Conservation (phyloP, 30 jellyfish, hydroid and myxozoan genomes). For the Morbakka virulenta region DNA sequence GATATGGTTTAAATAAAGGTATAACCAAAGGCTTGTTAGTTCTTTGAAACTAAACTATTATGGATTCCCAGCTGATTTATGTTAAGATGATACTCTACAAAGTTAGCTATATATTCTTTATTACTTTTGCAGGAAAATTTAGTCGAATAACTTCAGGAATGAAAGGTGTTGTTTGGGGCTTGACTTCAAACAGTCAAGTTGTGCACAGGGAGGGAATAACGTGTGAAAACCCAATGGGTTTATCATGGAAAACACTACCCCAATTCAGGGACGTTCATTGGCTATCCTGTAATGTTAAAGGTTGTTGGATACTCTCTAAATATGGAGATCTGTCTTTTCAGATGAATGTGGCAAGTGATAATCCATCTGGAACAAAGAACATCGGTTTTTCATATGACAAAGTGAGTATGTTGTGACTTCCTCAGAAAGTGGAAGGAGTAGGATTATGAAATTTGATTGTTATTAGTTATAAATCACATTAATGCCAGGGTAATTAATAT, state of each 20-base stretch:
- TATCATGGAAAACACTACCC: background rate
- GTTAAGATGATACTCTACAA: no score
- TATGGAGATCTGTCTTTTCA: background rate
- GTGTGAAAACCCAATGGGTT: background rate
- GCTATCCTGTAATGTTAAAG: background rate
- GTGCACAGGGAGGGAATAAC: background rate
- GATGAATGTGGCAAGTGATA: background rate
- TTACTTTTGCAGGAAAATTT: no score
- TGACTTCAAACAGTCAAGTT: background rate
- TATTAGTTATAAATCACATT: no score
- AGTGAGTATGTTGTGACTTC: no score
- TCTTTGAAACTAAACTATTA: no score
- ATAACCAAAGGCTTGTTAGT: no score
- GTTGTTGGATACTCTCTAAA: background rate
- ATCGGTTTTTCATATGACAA: background rate
- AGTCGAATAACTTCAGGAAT: background rate
- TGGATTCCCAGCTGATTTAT: no score
- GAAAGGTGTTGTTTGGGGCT: background rate
- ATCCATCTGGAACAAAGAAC: background rate
- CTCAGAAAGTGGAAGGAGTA: no score
- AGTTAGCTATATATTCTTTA: no score
- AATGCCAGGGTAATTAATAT: no score
- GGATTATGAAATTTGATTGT: no score
- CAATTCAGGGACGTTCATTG: background rate
- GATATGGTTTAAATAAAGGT: no score